Evolutionary conservation across 1,140 invertebrate species (phyloP).

Genomic region (Zaprionus lachaisei): DNA sequence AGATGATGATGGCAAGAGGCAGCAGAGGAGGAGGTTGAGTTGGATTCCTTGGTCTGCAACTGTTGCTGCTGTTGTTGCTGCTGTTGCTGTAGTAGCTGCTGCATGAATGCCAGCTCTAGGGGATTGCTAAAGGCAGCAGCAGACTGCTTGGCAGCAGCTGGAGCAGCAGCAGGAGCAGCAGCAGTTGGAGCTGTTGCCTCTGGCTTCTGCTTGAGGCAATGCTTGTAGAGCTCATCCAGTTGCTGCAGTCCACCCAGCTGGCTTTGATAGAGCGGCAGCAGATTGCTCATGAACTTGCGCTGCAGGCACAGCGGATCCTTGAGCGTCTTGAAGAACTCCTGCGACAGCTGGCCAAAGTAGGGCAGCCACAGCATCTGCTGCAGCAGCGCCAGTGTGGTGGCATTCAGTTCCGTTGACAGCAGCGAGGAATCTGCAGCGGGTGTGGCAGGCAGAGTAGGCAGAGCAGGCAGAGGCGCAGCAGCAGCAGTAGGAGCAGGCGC

Average conservation of each 20-base stretch:
- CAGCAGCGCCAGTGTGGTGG: slow-evolving; percentile 88
- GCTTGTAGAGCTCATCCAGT: slow-evolving; percentile 76
- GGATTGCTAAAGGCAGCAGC: slow-evolving; percentile 85
- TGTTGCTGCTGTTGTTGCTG: slow-evolving; percentile 62
- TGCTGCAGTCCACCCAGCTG: slow-evolving; percentile 75
- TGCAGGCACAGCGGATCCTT: slow-evolving; percentile 84
- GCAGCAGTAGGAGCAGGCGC: slow-evolving; percentile 9
- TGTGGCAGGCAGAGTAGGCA: not conserved
- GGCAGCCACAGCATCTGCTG: slow-evolving; percentile 90
- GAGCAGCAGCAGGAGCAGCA: not conserved
- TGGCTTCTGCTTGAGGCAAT: slow-evolving; percentile 72
- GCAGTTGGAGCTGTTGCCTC: slow-evolving; percentile 14
- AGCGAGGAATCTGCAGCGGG: slow-evolving; percentile 84
- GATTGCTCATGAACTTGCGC: slow-evolving; percentile 69
- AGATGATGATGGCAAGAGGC: slow-evolving; percentile 45
- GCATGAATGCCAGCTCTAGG: slow-evolving; percentile 88
- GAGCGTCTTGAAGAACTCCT: slow-evolving; percentile 85
- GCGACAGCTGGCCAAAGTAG: slow-evolving; percentile 88
- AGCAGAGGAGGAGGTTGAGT: not conserved
- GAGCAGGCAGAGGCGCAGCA: slow-evolving; percentile 1
- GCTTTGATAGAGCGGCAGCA: slow-evolving; percentile 65
- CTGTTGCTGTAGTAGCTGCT: slow-evolving; percentile 85
- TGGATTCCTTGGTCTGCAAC: slow-evolving; percentile 37
- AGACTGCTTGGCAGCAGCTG: slow-evolving; percentile 14
- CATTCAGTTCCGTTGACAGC: slow-evolving; percentile 87